Percentiles rank a stretch among this genome's conserved stretches.
These are phyloP conservation scores for Aethina tumida DNA, from an alignment of 1,140 invertebrate genomes.

Conservation along the genomic window DNA sequence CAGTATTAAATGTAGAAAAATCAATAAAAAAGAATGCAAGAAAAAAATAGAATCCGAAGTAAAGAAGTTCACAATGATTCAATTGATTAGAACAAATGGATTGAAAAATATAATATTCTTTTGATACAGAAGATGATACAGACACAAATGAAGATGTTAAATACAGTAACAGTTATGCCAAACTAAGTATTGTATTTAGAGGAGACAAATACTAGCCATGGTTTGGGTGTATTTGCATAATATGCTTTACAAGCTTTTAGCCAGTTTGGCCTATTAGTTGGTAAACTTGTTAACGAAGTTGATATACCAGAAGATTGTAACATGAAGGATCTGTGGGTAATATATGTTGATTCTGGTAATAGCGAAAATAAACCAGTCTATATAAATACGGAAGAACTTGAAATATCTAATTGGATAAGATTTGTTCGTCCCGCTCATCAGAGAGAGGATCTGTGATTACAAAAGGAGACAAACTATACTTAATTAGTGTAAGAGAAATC, in stretches of 20 bases:
- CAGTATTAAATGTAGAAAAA: no score
- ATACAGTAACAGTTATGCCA: slow-evolving; percentile 36
- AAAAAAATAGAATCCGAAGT: no score
- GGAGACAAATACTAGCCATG: slow-evolving; percentile 43
- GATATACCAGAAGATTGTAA: slow-evolving; percentile 62
- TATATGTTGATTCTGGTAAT: slow-evolving; percentile 35
- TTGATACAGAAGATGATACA: slow-evolving; percentile 28
- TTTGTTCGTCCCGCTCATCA: slow-evolving; percentile 65
- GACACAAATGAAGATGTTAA: slow-evolving; percentile 29
- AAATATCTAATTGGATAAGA: slow-evolving; percentile 69
- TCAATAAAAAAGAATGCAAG: no score
- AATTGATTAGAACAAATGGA: slow-evolving; percentile 41
- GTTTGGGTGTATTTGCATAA: slow-evolving; percentile 55
- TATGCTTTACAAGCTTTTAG: slow-evolving; percentile 52
- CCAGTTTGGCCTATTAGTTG: slow-evolving; percentile 68
- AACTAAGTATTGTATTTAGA: slow-evolving; percentile 47
- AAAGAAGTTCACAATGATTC: no score
- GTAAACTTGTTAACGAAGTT: slow-evolving; percentile 52
- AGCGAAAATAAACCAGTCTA: no score
- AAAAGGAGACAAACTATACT: slow-evolving; percentile 52
- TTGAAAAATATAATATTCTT: slow-evolving; percentile 36
- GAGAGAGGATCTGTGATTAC: slow-evolving; percentile 54
- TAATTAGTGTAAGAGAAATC: slow-evolving; percentile 56
- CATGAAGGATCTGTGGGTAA: slow-evolving; percentile 64
- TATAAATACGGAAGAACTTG: slow-evolving; percentile 57